These are phyloP conservation scores for Galemys pyrenaicus DNA, from an alignment of 2,113 vertebrate genomes.

Conservation along the genomic window DNA sequence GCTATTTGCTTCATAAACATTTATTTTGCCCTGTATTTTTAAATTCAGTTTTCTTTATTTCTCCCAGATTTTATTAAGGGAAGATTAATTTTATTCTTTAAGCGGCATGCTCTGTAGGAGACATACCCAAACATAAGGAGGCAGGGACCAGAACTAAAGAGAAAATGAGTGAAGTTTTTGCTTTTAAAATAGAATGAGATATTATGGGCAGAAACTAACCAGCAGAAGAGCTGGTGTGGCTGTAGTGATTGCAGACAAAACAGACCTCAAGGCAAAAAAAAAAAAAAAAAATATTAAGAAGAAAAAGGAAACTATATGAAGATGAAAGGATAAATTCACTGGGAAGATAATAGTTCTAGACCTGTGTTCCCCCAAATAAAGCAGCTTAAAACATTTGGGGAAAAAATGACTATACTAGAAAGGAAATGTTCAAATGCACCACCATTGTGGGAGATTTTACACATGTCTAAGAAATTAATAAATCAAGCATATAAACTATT, in stretches of 20 bases:
- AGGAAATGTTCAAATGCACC: background rate
- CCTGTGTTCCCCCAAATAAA: background rate
- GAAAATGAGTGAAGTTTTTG: background rate
- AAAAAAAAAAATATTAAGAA: background rate
- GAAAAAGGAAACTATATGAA: background rate
- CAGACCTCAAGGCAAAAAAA: background rate
- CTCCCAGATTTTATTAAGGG: background rate
- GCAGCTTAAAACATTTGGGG: background rate
- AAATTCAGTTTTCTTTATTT: constrained; percentile 19
- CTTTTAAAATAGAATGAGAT: background rate
- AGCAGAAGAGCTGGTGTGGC: background rate
- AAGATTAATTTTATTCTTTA: background rate
- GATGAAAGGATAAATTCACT: background rate
- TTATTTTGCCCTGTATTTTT: background rate
- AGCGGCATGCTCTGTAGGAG: background rate
- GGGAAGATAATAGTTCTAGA: constrained; percentile 5
- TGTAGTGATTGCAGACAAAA: constrained; percentile 11
- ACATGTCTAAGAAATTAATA: background rate
- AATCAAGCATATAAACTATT: constrained; percentile 6
- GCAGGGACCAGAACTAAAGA: background rate
- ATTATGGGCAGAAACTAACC: constrained; percentile 20
- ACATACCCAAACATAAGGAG: background rate
- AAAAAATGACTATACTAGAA: background rate
- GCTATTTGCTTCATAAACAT: constrained; percentile 4
- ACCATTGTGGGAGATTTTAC: background rate